Percentiles rank a stretch among this genome's conserved stretches.
Evolutionary conservation across 2,888 invertebrate genomes (phyloP).

Genomic region (Pterostichus niger): DNA sequence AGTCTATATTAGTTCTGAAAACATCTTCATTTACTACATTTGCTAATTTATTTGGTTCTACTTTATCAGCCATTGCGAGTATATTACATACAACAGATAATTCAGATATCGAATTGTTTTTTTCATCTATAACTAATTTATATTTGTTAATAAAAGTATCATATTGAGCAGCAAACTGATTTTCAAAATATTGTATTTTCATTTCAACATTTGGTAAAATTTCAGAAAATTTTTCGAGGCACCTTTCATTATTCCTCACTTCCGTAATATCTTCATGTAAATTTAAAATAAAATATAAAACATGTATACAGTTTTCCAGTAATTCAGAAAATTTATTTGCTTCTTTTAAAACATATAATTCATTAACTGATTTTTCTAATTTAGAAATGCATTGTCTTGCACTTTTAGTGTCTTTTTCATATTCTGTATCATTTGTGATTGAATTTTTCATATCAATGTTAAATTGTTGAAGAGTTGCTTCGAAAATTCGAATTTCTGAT

Average conservation of each 20-base stretch:
- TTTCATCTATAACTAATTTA: neutral
- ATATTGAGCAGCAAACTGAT: neutral
- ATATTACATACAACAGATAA: neutral
- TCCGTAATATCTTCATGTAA: neutral
- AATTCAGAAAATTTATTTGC: neutral
- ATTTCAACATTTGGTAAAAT: neutral
- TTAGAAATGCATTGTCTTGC: neutral
- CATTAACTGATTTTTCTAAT: neutral
- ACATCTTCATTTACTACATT: neutral
- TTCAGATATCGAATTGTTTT: neutral
- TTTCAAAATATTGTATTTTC: constrained; percentile 19
- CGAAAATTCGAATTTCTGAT: neutral
- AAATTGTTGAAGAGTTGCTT: neutral
- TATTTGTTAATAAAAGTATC: neutral
- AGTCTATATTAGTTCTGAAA: neutral
- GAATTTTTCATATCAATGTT: neutral
- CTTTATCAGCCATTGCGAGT: neutral
- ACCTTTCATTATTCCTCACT: neutral
- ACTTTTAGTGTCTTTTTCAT: neutral
- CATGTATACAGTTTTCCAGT: neutral
- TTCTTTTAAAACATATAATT: neutral
- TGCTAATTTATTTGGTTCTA: neutral
- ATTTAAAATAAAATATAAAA: neutral
- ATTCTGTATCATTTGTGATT: neutral
- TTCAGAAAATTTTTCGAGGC: neutral